Base-by-base conservation (phyloP, 2,797 vertebrate genomes). In the Naso thynnoides region DNA sequence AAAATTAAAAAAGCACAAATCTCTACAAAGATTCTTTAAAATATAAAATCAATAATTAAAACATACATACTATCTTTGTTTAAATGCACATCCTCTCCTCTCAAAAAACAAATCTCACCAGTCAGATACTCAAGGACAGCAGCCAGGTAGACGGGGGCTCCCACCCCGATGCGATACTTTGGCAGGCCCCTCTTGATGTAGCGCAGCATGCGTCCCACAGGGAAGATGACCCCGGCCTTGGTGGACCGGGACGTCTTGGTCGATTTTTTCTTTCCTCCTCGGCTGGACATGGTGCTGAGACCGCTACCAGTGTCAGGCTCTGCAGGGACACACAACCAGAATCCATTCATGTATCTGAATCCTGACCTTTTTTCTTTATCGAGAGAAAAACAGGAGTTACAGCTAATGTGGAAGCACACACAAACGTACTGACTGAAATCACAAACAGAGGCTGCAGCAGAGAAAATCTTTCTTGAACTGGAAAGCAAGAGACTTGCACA, bases 221-320 rank as follows among this genome's bases (percentile, higher is more conserved):
- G 98, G 88, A 99, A 99, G 89, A 99, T 99, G 72, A 99, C 97
- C 8, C 98, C 98, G 0, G 98, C 98, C 91, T 97, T 98, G 21
- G 96, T 96, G 0, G 98, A 99, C 81, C 98, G 94, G 15, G 98
- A 99, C n/a, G 96, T 98, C 93, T 99, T 98, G 44, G 97, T 97
- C 2, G 94, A 93, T 92, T 99, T 99, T 94, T 99, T 99, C 95
- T 99, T 99, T 85, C 96, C 97, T 73, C 97, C 97, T 90, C 98
- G 95, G 90, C 97, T 99, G 18, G 98, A 99, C 98, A 99, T 99
- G 89, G 83, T 91, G 88, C 74, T 75, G 56, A 60, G 27, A 53
- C 26, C 23, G 54, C 72, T 57, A 78, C 76, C 26, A 0, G 86
- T 49, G 66, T 90, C 61, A 45, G 47, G 78, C 72, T 81, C 91